Evolutionary conservation across 1,140 invertebrate genomes (phyloP).

Genomic region (Sinonovacula constricta): DNA sequence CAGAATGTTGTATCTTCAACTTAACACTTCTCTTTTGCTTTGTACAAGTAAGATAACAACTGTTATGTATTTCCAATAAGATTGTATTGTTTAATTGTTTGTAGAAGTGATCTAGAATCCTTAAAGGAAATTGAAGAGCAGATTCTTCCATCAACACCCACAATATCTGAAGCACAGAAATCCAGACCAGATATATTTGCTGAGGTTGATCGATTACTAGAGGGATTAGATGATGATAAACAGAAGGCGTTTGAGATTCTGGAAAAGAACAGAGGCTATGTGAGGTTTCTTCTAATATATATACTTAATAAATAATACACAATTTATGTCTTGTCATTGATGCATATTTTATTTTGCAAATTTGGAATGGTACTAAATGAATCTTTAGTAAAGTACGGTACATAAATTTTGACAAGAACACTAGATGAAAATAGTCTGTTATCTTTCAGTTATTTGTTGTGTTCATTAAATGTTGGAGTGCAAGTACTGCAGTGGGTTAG

Average conservation of each 20-base stretch:
- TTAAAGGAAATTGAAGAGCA: conserved; percentile 36
- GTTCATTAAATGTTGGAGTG: too few relatives aligned
- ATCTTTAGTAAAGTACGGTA: not conserved
- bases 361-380: not conserved
- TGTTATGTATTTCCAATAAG: too few relatives aligned
- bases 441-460: too few relatives aligned
- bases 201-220: conserved; percentile 56
- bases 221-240: conserved; percentile 60
- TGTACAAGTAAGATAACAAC: too few relatives aligned
- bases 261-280: conserved; percentile 41
- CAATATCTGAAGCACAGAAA: not conserved
- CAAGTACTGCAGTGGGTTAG: too few relatives aligned
- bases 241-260: conserved; percentile 56
- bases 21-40: too few relatives aligned
- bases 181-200: conserved; percentile 44
- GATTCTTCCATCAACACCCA: not conserved
- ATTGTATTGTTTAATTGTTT: too few relatives aligned
- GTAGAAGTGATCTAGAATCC: conserved; percentile 38
- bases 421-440: not conserved
- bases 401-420: not conserved
- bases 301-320: too few relatives aligned
- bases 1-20: too few relatives aligned
- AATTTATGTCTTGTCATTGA: not conserved
- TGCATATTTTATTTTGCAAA: not conserved
- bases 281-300: conserved; percentile 5